These are phyloP conservation scores for Manis pentadactyla DNA, from an alignment of 2,797 vertebrate genomes.

Conservation along the genomic window DNA sequence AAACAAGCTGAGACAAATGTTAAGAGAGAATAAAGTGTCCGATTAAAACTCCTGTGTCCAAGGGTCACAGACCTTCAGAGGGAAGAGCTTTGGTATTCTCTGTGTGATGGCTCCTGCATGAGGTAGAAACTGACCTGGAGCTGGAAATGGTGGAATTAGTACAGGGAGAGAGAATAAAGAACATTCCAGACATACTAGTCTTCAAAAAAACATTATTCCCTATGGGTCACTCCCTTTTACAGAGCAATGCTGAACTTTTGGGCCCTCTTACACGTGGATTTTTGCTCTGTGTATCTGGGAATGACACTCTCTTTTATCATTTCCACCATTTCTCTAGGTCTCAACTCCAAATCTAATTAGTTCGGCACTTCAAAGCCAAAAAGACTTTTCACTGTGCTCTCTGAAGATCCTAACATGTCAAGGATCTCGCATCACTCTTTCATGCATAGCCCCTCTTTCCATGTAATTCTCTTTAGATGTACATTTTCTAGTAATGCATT, in stretches of 20 bases:
- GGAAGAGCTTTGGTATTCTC: background rate
- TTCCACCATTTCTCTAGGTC: background rate
- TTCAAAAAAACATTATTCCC: background rate
- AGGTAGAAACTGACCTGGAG: background rate
- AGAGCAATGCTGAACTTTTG: background rate
- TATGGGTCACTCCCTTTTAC: background rate
- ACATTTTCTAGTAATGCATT: background rate
- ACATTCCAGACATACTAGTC: background rate
- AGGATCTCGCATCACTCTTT: background rate
- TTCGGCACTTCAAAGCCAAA: constrained; percentile 24
- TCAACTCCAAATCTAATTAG: background rate
- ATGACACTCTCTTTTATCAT: background rate
- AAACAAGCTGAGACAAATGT: background rate
- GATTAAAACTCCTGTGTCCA: background rate
- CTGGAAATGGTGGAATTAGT: background rate
- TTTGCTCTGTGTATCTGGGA: background rate
- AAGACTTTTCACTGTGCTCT: background rate
- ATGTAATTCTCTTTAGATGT: background rate
- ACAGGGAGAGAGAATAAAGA: background rate
- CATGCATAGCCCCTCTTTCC: background rate
- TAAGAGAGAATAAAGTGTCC: background rate
- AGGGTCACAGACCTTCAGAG: background rate
- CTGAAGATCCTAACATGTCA: background rate
- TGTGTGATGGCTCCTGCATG: background rate
- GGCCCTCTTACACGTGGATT: background rate